Evolutionary conservation across 2,797 vertebrate species (phyloP).

Genomic region (Harpagifer antarcticus): DNA sequence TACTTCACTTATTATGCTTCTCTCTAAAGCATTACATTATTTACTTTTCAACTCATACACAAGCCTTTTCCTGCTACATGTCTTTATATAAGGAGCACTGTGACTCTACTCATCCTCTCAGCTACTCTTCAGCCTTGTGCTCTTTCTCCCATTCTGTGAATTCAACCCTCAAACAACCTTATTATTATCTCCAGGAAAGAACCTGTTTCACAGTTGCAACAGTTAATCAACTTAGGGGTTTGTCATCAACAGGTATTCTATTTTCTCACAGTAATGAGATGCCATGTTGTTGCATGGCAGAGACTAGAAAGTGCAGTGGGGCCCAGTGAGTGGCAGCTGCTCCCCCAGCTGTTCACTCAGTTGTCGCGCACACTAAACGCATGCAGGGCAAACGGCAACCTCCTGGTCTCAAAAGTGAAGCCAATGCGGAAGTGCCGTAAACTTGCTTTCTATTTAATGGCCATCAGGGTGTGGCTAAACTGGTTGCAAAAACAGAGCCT

Average conservation of each 20-base stretch:
- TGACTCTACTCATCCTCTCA: neutral
- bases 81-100: neutral
- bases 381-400: neutral
- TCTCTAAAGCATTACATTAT: neutral
- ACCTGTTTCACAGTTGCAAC: neutral
- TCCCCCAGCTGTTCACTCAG: neutral
- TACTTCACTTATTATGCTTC: neutral
- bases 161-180: neutral
- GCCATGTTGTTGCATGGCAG: too few relatives aligned
- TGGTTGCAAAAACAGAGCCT: too few relatives aligned
- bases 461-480: too few relatives aligned
- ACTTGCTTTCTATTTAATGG: too few relatives aligned
- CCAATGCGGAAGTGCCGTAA: too few relatives aligned
- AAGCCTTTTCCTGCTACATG: neutral
- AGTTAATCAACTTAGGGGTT: neutral
- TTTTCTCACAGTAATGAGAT: neutral
- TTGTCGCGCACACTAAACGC: neutral
- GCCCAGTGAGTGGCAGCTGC: neutral
- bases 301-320: neutral
- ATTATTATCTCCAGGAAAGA: constrained; percentile 1
- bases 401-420: too few relatives aligned
- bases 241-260: neutral
- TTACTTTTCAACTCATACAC: neutral
- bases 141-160: neutral
- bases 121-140: neutral